Conservation (phyloP, 2,797 vertebrate genomes). For the Hapalemur alaotrensis region DNA sequence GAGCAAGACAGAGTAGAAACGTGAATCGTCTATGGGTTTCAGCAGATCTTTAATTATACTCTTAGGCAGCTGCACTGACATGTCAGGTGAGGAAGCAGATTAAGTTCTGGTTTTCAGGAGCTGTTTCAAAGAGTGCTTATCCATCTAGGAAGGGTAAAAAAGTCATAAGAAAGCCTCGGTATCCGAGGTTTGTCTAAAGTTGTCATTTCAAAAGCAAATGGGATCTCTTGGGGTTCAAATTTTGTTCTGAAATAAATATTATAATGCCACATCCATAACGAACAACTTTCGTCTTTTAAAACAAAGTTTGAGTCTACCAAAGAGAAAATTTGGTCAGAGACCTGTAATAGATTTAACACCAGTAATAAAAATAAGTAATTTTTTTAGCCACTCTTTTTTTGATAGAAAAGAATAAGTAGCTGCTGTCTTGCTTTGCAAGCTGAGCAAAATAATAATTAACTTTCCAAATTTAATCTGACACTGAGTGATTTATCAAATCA, state of each 20-base stretch:
- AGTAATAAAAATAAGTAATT: neutral
- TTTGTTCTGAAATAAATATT: neutral
- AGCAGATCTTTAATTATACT: neutral
- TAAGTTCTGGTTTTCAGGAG: neutral
- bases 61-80: neutral
- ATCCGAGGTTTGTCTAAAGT: neutral
- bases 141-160: neutral
- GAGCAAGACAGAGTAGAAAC: neutral
- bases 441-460: neutral
- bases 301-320: neutral
- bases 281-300: neutral
- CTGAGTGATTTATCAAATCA: neutral
- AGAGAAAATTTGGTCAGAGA: neutral
- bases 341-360: neutral
- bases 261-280: neutral
- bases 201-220: neutral
- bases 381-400: neutral
- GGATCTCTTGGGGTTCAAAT: rapidly evolving
- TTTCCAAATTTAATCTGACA: neutral
- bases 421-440: neutral
- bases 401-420: neutral
- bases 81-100: neutral
- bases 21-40: neutral
- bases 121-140: neutral
- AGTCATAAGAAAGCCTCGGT: neutral